phyloP scores from a whole-genome alignment of 53 echinoderm and acorn worm species.

The Holothuria scabra region DNA sequence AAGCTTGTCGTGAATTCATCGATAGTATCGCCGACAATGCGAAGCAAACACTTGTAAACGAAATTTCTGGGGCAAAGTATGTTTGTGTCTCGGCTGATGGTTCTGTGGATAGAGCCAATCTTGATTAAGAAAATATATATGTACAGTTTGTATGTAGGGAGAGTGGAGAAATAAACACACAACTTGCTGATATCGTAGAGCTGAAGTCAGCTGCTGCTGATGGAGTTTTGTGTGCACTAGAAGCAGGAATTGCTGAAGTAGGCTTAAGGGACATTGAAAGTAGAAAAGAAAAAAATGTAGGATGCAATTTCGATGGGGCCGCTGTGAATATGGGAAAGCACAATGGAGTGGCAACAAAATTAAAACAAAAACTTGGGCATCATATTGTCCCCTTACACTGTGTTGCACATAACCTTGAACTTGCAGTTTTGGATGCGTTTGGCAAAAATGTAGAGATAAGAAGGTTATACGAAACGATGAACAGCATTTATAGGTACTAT shows the following conservation, averaged over 20 bases:
- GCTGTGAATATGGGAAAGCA: not conserved
- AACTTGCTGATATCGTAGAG: not conserved
- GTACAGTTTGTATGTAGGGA: not conserved
- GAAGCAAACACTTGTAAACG: not conserved
- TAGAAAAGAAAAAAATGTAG: too few species aligned
- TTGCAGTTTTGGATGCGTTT: conserved; percentile 1
- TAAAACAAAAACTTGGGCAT: conserved; percentile 2
- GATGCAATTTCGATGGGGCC: too few species aligned
- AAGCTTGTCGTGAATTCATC: conserved; percentile 14
- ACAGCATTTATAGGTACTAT: too few species aligned
- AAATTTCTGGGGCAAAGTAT: conserved; percentile 3
- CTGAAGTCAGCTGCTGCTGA: too few species aligned
- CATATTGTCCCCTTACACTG: conserved; percentile 8
- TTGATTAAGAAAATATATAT: too few species aligned
- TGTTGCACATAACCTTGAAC: conserved; percentile 18
- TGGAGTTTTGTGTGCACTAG: too few species aligned
- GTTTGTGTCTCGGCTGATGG: conserved; percentile 12
- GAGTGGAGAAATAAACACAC: not conserved
- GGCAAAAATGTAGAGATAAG: too few species aligned
- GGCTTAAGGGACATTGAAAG: too few species aligned
- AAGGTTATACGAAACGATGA: too few species aligned
- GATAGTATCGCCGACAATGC: not conserved
- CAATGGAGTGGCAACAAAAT: conserved; percentile 11
- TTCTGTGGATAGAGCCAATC: not conserved
- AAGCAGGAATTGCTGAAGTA: too few species aligned